Evolutionary conservation across 2,797 vertebrate species (phyloP), one percentile per base, ranked within the genome.

Genomic region (Notoglanidium macrostoma): DNA sequence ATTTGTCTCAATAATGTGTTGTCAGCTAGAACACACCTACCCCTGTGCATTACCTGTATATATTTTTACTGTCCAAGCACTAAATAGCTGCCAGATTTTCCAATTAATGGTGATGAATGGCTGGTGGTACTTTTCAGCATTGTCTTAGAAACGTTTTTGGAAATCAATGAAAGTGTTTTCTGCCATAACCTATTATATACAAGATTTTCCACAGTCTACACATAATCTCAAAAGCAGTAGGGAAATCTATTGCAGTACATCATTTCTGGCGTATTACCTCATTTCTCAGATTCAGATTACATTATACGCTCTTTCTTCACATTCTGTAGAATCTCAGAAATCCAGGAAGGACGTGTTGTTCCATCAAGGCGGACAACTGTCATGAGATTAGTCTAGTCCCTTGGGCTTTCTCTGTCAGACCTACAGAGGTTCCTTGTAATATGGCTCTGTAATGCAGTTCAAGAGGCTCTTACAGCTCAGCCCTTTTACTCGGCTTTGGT

Each of bases 201-300:
- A 78, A 10, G 51, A 55, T 78, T 55, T 78, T 78, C 8, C 29
- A 78, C 29, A 32, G 51, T 32, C 51, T 55, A 49, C 23, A 49
- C 44, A n/a, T 49, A 49, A 46, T 74, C 23, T 49, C 15, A n/a
- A n/a, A 74, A 79, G 76, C 54, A 63, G 23, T 19, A 8, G 21
- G n/a, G 57, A 44, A 35, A 40, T 80, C 21, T 40, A 80, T 15
- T 40, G 35, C 29, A 44, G 78, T 63, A 46, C 9, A 81, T 81
- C 9, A n/a, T 63, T 81, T 63, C 21, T 63, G 57, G 63, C 9
- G 7, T 63, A 63, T 81, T 63, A 63, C 14, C 78, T 46, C 8
- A 63, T n/a, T 81, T 61, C 35, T 80, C 57, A 8, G 55, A 80
- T 57, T 78, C 9, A 78, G 76, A 57, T 57, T 79, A 57, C 54